These are phyloP conservation scores for Kryphioiulus occultus DNA, from an alignment of 2,888 invertebrate species.

Conservation along the genomic window DNA sequence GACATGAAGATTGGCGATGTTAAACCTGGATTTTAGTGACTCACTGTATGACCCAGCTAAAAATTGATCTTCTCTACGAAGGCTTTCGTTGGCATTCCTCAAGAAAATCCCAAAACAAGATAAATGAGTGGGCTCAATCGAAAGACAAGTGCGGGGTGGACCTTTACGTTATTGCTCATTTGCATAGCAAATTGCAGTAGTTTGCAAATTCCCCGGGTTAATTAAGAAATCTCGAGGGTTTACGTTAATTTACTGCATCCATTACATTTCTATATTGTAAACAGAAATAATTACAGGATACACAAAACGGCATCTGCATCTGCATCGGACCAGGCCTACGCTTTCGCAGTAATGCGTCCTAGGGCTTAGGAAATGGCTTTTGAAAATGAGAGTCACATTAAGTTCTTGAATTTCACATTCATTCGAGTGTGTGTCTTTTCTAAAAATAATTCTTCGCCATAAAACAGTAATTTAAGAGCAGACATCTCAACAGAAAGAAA, in stretches of 20 bases:
- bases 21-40: no score
- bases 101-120: neutral
- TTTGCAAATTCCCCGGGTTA: constrained; percentile 20
- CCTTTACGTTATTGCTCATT: neutral
- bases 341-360: neutral
- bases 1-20: no score
- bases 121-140: neutral
- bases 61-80: neutral
- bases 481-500: neutral
- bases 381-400: neutral
- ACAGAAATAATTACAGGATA: constrained; percentile 20
- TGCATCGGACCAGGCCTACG: neutral
- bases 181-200: constrained; percentile 16
- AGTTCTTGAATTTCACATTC: constrained; percentile 17
- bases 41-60: neutral
- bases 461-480: neutral
- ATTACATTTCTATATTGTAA: neutral
- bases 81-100: neutral
- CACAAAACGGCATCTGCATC: neutral
- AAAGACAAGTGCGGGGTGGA: neutral
- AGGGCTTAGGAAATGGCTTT: constrained; percentile 1
- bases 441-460: neutral
- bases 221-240: constrained; percentile 24
- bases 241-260: constrained; percentile 10
- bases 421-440: neutral